These are phyloP conservation scores for Tapirus terrestris DNA, from an alignment of 2,113 vertebrate genomes.

Conservation along the genomic window DNA sequence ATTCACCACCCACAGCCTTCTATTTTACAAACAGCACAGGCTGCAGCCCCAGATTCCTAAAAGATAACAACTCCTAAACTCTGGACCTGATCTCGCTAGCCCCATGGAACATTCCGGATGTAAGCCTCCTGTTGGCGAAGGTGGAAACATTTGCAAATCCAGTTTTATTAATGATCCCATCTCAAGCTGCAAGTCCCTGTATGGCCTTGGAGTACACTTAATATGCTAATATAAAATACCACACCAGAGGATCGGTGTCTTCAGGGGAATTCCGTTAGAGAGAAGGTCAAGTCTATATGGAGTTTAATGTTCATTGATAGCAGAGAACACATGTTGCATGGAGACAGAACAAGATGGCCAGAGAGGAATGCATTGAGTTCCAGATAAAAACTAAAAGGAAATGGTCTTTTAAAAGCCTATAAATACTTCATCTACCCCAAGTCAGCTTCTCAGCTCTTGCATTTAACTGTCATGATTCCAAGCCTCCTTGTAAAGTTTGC, in stretches of 20 bases:
- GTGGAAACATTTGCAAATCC: slow-evolving; percentile 27
- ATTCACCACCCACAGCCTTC: neutral
- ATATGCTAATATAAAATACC: neutral
- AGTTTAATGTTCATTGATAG: neutral
- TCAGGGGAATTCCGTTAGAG: neutral
- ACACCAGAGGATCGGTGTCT: neutral
- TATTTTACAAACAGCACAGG: neutral
- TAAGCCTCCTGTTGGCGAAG: neutral
- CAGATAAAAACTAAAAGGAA: slow-evolving; percentile 34
- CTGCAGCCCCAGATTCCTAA: neutral
- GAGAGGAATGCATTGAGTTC: neutral
- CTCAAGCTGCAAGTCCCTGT: slow-evolving; percentile 37
- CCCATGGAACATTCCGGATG: neutral
- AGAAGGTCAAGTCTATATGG: neutral
- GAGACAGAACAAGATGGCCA: neutral
- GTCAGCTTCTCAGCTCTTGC: neutral
- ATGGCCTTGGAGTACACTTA: neutral
- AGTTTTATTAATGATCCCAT: slow-evolving; percentile 18
- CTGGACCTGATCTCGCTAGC: neutral
- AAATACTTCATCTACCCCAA: slow-evolving; percentile 16
- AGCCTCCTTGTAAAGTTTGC: neutral
- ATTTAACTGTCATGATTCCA: neutral
- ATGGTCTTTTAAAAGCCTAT: slow-evolving; percentile 37
- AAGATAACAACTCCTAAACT: neutral
- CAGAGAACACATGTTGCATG: neutral